phyloP scores from a whole-genome alignment of 2,888 invertebrate species.

The Incurvaria masculella region DNA sequence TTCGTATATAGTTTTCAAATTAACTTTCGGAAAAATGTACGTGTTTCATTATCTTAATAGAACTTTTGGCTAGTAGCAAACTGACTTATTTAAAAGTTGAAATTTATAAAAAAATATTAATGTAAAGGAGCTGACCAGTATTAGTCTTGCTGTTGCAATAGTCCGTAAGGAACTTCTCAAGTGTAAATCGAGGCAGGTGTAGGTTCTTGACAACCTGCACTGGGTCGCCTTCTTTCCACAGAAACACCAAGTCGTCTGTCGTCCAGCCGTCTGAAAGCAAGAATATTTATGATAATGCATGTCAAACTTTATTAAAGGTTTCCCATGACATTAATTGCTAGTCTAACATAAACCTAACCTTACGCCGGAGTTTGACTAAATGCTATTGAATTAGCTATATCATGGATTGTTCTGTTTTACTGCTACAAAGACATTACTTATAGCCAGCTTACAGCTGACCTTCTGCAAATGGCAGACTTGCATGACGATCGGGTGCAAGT shows the following conservation, averaged over 20 bases:
- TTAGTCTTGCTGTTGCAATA: conserved; percentile 97
- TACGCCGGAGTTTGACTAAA: too few species aligned
- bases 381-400: too few species aligned
- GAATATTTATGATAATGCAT: too few species aligned
- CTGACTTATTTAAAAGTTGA: neutral
- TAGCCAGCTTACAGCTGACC: too few species aligned
- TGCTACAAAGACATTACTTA: too few species aligned
- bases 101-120: neutral
- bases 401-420: too few species aligned
- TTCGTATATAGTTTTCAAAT: neutral
- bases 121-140: conserved; percentile 80
- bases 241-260: conserved; percentile 91
- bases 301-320: too few species aligned
- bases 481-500: too few species aligned
- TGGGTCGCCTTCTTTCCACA: conserved; percentile 95
- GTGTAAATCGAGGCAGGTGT: conserved; percentile 90
- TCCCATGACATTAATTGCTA: too few species aligned
- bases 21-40: conserved; percentile 2
- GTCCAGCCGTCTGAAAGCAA: conserved; percentile 87
- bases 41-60: conserved; percentile 2
- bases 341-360: too few species aligned
- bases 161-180: conserved; percentile 93
- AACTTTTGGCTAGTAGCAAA: neutral
- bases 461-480: too few species aligned
- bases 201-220: conserved; percentile 94